Evolutionary conservation across 2,888 invertebrate species (phyloP).

Genomic region (Mythimna vitellina): DNA sequence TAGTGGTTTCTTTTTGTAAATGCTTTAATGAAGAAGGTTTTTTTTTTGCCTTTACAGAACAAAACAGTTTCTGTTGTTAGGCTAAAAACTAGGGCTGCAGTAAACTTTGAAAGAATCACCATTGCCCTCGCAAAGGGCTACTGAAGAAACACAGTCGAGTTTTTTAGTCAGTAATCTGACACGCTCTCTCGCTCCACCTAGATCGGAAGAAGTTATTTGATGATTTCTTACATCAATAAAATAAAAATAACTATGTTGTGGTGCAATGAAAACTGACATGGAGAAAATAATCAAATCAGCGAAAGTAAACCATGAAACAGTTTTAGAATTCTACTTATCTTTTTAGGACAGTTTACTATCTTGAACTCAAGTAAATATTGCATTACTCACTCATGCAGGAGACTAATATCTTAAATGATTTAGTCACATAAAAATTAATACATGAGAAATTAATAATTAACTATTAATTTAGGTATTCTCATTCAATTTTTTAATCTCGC

Average conservation of each 20-base stretch:
- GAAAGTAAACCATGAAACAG: conserved; percentile 23
- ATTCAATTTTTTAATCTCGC: not conserved
- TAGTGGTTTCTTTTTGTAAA: not conserved
- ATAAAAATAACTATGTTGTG: not conserved
- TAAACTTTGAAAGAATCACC: too few relatives aligned
- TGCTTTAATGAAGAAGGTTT: not conserved
- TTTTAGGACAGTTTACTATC: conserved; percentile 70
- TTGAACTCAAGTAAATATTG: conserved; percentile 49
- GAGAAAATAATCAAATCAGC: conserved; percentile 20
- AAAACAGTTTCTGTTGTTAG: not conserved
- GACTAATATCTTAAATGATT: conserved; percentile 6
- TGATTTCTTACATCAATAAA: too few relatives aligned
- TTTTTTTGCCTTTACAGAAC: not conserved
- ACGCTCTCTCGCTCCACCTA: too few relatives aligned
- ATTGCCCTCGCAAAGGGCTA: too few relatives aligned
- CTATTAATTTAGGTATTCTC: not conserved
- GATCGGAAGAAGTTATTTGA: too few relatives aligned
- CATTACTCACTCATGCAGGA: conserved; percentile 16
- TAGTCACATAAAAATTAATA: not conserved
- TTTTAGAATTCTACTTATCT: conserved; percentile 67
- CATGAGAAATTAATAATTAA: too few relatives aligned
- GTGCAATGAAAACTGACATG: not conserved
- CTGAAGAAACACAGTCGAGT: too few relatives aligned
- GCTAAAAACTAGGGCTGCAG: not conserved
- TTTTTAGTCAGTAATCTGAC: too few relatives aligned